Conservation (phyloP, 2,888 invertebrate genomes). For the Mesoligia furuncula region DNA sequence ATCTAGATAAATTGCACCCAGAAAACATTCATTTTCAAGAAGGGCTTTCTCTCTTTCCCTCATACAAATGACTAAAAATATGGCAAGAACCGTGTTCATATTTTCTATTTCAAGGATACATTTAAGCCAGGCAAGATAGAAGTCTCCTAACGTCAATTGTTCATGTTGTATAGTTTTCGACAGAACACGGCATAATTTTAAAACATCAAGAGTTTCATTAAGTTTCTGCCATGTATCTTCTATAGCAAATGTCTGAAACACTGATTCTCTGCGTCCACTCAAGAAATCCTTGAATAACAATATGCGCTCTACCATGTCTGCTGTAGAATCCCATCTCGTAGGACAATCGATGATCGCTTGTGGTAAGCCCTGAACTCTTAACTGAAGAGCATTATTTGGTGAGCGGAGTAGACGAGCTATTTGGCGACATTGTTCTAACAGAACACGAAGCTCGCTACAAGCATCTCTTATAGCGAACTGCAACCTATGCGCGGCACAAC, state of each 20-base stretch:
- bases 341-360: constrained; percentile 24
- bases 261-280: constrained; percentile 2
- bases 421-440: constrained; percentile 26
- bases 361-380: constrained; percentile 16
- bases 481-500: constrained; percentile 27
- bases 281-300: constrained; percentile 22
- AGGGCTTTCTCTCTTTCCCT: constrained; percentile 27
- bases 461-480: constrained; percentile 27
- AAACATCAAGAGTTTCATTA: constrained; percentile 12
- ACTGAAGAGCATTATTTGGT: constrained; percentile 15
- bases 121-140: too few species aligned
- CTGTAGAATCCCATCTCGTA: constrained; percentile 28
- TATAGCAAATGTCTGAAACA: constrained; percentile 11
- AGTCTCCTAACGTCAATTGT: not conserved
- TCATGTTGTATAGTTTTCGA: constrained; percentile 13
- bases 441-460: constrained; percentile 13
- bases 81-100: too few species aligned
- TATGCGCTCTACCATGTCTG: constrained; percentile 23
- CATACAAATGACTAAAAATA: constrained; percentile 11
- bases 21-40: constrained; percentile 18
- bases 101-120: too few species aligned
- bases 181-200: constrained; percentile 16
- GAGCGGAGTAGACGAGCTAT: constrained; percentile 18
- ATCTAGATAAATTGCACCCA: too few species aligned
- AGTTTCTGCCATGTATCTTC: constrained; percentile 18